Conservation (phyloP, 1,140 invertebrate genomes). For the Gryllus bimaculatus region DNA sequence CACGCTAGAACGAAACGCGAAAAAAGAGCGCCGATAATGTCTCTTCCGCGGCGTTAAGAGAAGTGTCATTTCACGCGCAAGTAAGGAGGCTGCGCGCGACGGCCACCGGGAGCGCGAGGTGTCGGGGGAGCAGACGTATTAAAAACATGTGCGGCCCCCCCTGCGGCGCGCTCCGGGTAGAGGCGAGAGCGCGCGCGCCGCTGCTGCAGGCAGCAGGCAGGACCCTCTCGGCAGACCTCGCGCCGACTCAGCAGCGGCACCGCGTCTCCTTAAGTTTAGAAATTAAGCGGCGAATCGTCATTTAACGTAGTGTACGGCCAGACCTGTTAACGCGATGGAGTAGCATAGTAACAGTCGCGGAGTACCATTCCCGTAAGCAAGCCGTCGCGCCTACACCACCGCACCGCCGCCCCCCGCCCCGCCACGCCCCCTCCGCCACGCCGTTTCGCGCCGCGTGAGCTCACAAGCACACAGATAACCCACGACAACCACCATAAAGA, state of each 20-base stretch:
- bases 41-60: background rate
- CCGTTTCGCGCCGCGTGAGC: background rate
- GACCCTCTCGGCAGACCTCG: too few relatives aligned
- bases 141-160: background rate
- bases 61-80: conserved; percentile 1
- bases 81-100: background rate
- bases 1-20: background rate
- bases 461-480: background rate
- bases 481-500: background rate
- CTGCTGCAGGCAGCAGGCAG: too few relatives aligned
- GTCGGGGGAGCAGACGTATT: background rate
- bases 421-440: too few relatives aligned
- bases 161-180: too few relatives aligned
- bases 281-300: background rate
- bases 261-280: background rate
- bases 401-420: too few relatives aligned
- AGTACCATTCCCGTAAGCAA: background rate
- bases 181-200: too few relatives aligned
- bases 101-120: too few relatives aligned
- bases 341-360: background rate
- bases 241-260: background rate
- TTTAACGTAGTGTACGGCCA: background rate
- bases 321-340: background rate
- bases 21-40: background rate
- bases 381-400: background rate